Evolutionary conservation across 2,113 vertebrate species (phyloP).

Genomic region (Phasianus colchicus): DNA sequence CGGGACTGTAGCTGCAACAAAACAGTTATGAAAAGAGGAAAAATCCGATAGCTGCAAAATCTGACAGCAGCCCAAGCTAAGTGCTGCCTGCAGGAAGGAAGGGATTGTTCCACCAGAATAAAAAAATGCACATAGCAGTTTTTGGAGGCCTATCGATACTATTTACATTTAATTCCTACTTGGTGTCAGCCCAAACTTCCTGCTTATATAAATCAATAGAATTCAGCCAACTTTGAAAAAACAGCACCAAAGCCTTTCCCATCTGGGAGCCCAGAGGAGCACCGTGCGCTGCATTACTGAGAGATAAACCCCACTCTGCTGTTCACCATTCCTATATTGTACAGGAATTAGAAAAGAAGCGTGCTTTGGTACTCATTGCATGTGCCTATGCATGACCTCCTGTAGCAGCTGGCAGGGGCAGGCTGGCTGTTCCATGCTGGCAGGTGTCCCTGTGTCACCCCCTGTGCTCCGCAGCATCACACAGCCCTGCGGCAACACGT

Average conservation of each 20-base stretch:
- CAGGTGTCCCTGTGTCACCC: neutral
- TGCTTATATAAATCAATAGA: neutral
- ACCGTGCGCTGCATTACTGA: neutral
- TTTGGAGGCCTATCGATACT: neutral
- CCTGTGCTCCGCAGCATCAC: neutral
- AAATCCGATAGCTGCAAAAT: neutral
- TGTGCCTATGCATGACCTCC: rapidly evolving
- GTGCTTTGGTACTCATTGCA: neutral
- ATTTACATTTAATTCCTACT: neutral
- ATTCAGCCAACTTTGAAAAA: neutral
- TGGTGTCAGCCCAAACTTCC: neutral
- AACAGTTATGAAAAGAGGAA: neutral
- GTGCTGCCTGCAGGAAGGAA: neutral
- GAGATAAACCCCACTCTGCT: neutral
- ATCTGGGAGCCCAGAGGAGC: neutral
- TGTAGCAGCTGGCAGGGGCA: neutral
- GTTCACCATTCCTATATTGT: rapidly evolving
- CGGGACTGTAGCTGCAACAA: neutral
- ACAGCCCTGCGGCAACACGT: neutral
- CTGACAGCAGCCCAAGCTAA: neutral
- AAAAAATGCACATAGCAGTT: neutral
- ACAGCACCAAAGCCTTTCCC: neutral
- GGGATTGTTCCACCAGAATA: neutral
- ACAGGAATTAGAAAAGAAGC: neutral
- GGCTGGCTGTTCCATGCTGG: neutral